Evolutionary conservation across 2,888 invertebrate species (phyloP), one percentile per base, ranked within the genome.

Genomic region (Beris morrisii): DNA sequence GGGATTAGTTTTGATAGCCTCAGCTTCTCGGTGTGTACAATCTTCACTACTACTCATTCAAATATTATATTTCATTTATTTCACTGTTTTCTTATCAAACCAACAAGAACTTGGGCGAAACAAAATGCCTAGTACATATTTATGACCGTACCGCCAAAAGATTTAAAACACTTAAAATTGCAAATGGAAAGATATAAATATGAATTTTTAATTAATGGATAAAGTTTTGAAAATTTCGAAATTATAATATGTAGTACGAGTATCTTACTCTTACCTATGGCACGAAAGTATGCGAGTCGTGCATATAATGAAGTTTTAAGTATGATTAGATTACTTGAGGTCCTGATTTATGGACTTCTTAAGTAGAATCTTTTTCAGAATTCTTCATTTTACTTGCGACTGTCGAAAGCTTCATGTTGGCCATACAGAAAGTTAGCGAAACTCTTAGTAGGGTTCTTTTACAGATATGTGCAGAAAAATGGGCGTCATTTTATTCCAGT

Each of bases 171-270:
- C 66, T 69, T 69, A 66, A 69, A 69, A 69, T 66, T 69, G 66
- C 64, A 69, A 69, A 69, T 69, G 68, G 68, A 46, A 57, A 69
- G 68, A 69, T 69, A 69, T 69, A 69, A 69, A 66, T 69, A 69
- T 69, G 66, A 69, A 69, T 69, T 69, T 64, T 69, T 69, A 69
- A 69, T 69, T 69, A 69, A 69, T 69, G 68, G 68, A 69, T 69
- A 69, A 69, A 69, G 68, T 69, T 69, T 69, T 28, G 64, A 69
- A 69, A 69, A 69, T 54, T 50, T 58, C 64, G 28, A 69, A 50
- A 50, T 61, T 61, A 61, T 22, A 22, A 22, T 61, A 61, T n/a
- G 48, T 31, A 48, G 43, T 22, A 22, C 22, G 2, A 22, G 22
- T 22, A 22, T 22, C 22, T 22, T 1, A 22, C 22, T 22, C 22